Evolutionary conservation across 1,140 invertebrate species (phyloP).

Genomic region (Bombus breviceps): DNA sequence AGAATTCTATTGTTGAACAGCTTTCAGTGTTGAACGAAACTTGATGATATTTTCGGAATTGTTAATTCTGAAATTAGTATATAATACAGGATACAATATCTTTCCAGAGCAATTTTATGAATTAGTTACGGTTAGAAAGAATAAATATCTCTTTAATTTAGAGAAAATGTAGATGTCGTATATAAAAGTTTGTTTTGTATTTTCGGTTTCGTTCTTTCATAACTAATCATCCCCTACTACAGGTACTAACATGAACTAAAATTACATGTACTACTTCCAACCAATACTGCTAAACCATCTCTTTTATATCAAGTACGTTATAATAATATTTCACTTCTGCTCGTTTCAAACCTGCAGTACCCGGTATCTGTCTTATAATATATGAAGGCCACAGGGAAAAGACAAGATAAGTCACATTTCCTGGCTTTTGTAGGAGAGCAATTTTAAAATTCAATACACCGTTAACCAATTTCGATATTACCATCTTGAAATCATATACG

Average conservation of each 20-base stretch:
- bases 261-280: neutral
- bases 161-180: too few relatives aligned
- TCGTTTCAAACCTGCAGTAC: neutral
- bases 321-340: neutral
- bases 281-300: neutral
- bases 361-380: neutral
- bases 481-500: neutral
- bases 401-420: neutral
- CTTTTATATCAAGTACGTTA: neutral
- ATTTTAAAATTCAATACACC: neutral
- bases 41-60: neutral
- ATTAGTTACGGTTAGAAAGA: too few relatives aligned
- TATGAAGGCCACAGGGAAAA: neutral
- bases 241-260: neutral
- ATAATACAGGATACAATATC: neutral
- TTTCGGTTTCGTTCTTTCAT: neutral
- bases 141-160: too few relatives aligned
- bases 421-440: neutral
- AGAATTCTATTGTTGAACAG: neutral
- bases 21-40: neutral
- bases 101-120: too few relatives aligned
- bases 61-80: neutral
- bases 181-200: neutral
- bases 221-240: neutral
- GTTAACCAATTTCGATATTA: neutral